Evolutionary conservation across 1,140 invertebrate genomes (phyloP).

Genomic region (Calephelis nemesis): DNA sequence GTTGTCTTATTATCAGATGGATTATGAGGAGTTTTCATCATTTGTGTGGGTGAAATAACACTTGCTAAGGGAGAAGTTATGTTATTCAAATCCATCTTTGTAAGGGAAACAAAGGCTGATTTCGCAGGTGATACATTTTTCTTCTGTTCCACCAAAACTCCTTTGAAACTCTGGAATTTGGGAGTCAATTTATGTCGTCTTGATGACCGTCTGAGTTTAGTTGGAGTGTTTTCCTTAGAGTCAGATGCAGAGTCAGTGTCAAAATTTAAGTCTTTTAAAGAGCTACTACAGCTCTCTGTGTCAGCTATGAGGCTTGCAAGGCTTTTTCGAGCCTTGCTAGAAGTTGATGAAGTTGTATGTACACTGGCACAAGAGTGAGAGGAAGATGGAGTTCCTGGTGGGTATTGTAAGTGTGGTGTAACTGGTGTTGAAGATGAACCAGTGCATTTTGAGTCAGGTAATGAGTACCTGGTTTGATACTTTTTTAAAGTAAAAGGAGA

Average conservation of each 20-base stretch:
- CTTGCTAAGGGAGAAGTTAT: slow-evolving; percentile 16
- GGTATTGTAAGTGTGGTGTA: slow-evolving; percentile 60
- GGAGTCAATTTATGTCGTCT: slow-evolving; percentile 53
- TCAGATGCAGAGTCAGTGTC: slow-evolving; percentile 68
- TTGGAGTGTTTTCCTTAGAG: slow-evolving; percentile 72
- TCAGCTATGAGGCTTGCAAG: slow-evolving; percentile 68
- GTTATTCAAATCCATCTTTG: slow-evolving; percentile 60
- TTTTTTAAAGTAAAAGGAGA: slow-evolving; percentile 71
- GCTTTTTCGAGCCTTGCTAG: slow-evolving; percentile 63
- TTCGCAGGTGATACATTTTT: slow-evolving; percentile 62
- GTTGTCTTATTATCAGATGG: slow-evolving; percentile 50
- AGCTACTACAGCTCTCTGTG: slow-evolving; percentile 76
- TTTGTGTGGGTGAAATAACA: slow-evolving; percentile 68
- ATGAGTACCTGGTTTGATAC: slow-evolving; percentile 59
- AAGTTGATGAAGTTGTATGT: slow-evolving; percentile 61
- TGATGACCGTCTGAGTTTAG: slow-evolving; percentile 48
- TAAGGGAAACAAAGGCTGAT: slow-evolving; percentile 56
- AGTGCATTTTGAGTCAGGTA: slow-evolving; percentile 47
- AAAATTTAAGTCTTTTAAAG: slow-evolving; percentile 73
- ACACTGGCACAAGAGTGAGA: slow-evolving; percentile 66
- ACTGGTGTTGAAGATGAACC: slow-evolving; percentile 62
- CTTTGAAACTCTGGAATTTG: slow-evolving; percentile 64
- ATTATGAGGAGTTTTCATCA: slow-evolving; percentile 78
- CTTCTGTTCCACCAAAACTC: slow-evolving; percentile 59
- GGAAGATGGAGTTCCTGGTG: slow-evolving; percentile 64